Percentiles rank a stretch among this genome's conserved stretches.
Conservation (phyloP, 2,113 vertebrate species). For the Burhinus oedicnemus region DNA sequence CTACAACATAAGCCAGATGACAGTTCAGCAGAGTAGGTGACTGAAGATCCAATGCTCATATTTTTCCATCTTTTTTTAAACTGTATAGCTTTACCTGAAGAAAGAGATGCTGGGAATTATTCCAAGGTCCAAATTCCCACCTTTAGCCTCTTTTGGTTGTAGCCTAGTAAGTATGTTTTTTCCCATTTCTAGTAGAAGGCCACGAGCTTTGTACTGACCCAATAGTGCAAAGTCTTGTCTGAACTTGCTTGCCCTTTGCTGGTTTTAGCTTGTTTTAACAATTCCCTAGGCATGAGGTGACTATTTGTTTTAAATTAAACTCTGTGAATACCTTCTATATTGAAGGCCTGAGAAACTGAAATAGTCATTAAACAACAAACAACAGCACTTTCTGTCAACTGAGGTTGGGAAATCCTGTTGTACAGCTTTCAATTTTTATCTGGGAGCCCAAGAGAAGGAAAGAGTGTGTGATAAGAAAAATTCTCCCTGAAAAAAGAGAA, state of each 20-base stretch:
- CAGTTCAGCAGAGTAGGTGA: not conserved
- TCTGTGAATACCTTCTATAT: not conserved
- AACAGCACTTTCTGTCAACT: not conserved
- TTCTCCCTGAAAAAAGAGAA: not conserved
- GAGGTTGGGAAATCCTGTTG: not conserved
- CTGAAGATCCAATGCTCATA: not conserved
- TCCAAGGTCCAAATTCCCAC: not conserved
- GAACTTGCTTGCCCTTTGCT: not conserved
- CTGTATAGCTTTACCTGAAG: not conserved
- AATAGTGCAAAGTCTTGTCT: not conserved
- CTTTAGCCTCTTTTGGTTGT: not conserved
- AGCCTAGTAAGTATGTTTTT: not conserved
- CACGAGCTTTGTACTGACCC: not conserved
- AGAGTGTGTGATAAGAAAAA: not conserved
- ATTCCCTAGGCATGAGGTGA: not conserved
- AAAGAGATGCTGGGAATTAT: not conserved
- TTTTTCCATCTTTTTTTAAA: not conserved
- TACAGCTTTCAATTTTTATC: not conserved
- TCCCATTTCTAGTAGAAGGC: not conserved
- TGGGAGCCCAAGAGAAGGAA: not conserved
- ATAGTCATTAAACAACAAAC: not conserved
- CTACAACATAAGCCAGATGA: not conserved
- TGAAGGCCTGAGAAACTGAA: not conserved
- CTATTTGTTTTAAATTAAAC: not conserved
- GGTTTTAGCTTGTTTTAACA: not conserved